phyloP scores from a whole-genome alignment of 1,140 invertebrate species.

The Antheraea pernyi region DNA sequence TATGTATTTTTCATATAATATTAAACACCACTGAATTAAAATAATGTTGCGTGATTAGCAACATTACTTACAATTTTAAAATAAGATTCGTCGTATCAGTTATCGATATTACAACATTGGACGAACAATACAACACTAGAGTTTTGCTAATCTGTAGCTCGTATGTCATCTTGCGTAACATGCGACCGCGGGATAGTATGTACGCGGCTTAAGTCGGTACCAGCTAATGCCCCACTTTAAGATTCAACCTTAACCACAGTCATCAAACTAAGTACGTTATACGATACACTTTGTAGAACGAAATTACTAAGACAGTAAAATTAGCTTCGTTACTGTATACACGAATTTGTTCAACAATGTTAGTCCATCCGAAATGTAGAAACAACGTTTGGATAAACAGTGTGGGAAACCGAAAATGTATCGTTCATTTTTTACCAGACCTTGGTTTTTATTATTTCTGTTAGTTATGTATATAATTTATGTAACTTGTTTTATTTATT shows the following conservation, averaged over 20 bases:
- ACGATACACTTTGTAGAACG: conserved; percentile 5
- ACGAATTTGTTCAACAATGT: conserved; percentile 8
- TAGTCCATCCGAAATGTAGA: neutral
- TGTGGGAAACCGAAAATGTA: neutral
- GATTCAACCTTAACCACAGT: conserved; percentile 29
- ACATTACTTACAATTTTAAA: neutral
- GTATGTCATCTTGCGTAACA: conserved; percentile 76
- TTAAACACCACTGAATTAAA: too few relatives aligned
- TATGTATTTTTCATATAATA: too few relatives aligned
- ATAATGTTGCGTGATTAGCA: too few relatives aligned
- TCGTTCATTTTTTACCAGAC: neutral
- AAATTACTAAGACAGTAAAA: conserved; percentile 12
- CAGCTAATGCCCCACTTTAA: conserved; percentile 54
- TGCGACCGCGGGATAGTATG: conserved; percentile 58
- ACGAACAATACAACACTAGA: conserved; percentile 39
- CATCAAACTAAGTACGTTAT: conserved; percentile 23
- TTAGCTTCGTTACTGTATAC: conserved; percentile 9
- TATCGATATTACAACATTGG: neutral
- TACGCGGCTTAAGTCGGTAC: conserved; percentile 55
- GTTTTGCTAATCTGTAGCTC: conserved; percentile 69
- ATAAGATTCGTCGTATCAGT: neutral
- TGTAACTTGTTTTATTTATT: too few relatives aligned
- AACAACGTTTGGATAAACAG: neutral
- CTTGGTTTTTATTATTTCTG: neutral
- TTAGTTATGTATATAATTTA: too few relatives aligned